Conservation (phyloP, 2,797 vertebrate genomes). For the Semotilus atromaculatus region DNA sequence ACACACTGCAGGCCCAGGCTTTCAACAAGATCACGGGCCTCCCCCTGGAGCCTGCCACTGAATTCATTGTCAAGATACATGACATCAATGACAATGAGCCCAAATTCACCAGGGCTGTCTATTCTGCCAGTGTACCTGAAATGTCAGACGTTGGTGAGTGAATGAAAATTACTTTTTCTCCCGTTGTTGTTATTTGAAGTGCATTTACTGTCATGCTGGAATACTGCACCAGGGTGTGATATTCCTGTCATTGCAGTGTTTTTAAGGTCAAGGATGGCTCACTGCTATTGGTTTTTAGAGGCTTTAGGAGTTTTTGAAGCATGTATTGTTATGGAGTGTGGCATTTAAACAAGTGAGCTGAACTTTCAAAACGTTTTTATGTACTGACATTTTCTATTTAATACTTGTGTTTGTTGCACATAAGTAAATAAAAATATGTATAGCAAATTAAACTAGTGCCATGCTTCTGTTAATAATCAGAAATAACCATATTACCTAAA, state of each 20-base stretch:
- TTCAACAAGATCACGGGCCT: slow-evolving; percentile 81
- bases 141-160: slow-evolving; percentile 85
- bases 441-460: not conserved
- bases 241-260: slow-evolving; percentile 45
- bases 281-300: slow-evolving; percentile 32
- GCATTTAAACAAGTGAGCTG: slow-evolving; percentile 38
- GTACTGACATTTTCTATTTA: not conserved
- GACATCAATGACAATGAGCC: slow-evolving; percentile 91
- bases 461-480: not conserved
- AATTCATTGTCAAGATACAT: slow-evolving; percentile 90
- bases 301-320: slow-evolving; percentile 46
- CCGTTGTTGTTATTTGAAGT: slow-evolving; percentile 40
- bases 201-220: slow-evolving; percentile 43
- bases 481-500: not conserved
- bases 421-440: not conserved
- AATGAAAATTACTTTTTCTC: slow-evolving; percentile 44
- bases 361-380: slow-evolving; percentile 13
- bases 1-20: slow-evolving; percentile 84
- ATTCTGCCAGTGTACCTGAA: slow-evolving; percentile 86
- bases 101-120: slow-evolving; percentile 84
- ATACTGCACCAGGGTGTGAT: slow-evolving; percentile 37
- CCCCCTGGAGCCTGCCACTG: slow-evolving; percentile 86
- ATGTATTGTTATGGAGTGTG: slow-evolving; percentile 46
- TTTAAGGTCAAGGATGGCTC: slow-evolving; percentile 55
- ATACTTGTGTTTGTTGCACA: not conserved